Base-by-base conservation (phyloP, 2,888 invertebrate species). In the Lasioglossum malachurum region DNA sequence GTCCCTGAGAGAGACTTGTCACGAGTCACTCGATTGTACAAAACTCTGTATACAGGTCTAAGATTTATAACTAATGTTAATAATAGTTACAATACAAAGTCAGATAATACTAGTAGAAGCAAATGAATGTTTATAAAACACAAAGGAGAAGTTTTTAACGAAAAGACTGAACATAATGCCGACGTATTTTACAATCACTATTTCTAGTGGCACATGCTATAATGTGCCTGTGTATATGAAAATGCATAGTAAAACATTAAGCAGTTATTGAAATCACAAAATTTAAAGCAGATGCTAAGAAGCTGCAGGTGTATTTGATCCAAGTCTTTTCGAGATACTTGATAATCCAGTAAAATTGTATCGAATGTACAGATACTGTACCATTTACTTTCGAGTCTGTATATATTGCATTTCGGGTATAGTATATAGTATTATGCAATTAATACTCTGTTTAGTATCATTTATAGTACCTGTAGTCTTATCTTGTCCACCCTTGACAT, bases 401-500 rank as follows among this genome's bases (percentile, higher is more conserved):
- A n/a, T 53, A n/a, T 82, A 77, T 44, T 53, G 38, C 35, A 75
- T 81, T 12, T 60, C 57, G 27, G 31, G 60, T 86, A 71, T 71
- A 71, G 71, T 71, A 71, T 64, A 64, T 64, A 64, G 31, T 41
- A n/a, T 71, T 79, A 64, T 81, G 31, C 38, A 35, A 67, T 60
- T 16, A 69, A 60, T 79, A 84, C 16, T 81, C 69, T 60, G 57
- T 60, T 79, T 83, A 89, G 78, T 60, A 88, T 53, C 79, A 80
- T 67, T 90, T 85, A 90, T 90, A 90, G 87, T 93, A 91, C 93
- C 94, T 92, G 93, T 93, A 77, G 90, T 92, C 89, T 94, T 94
- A 76, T 95, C 95, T 90, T 93, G 92, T 76, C 90, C 93, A 85
- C 89, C 91, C 90, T 94, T 95, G 89, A 90, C 89, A 83, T 94